Conservation (phyloP, 2,113 vertebrate genomes). For the Psophia crepitans region DNA sequence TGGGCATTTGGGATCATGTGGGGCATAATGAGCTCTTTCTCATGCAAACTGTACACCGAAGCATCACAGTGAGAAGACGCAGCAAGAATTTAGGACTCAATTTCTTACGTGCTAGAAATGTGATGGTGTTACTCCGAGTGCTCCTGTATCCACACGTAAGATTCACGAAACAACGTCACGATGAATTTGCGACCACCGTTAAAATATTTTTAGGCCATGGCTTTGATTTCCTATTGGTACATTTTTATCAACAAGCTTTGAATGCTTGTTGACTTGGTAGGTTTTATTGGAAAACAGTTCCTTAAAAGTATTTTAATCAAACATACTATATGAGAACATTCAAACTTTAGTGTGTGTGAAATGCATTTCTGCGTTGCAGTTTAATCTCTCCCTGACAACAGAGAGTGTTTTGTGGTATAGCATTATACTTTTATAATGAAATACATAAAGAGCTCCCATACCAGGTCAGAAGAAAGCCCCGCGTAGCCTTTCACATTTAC, state of each 20-base stretch:
- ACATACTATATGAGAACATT: neutral
- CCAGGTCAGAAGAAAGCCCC: neutral
- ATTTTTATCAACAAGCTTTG: neutral
- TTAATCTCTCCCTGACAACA: neutral
- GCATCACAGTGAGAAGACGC: neutral
- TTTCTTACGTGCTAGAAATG: neutral
- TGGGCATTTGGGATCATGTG: constrained; percentile 31
- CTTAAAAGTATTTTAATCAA: neutral
- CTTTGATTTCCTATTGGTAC: neutral
- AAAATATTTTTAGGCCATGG: neutral
- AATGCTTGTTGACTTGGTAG: neutral
- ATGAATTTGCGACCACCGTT: neutral
- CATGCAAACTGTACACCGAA: neutral
- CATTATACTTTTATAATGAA: neutral
- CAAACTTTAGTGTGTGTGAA: neutral
- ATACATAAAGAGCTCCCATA: neutral
- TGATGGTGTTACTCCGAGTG: neutral
- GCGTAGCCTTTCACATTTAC: neutral
- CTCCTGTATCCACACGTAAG: neutral
- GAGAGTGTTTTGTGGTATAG: neutral
- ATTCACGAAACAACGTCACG: neutral
- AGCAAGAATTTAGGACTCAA: neutral
- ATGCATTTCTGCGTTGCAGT: neutral
- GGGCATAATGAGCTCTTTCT: constrained; percentile 29
- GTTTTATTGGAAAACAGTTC: neutral